Evolutionary conservation across 2,888 invertebrate genomes (phyloP).

Genomic region (Orthosia gothica): DNA sequence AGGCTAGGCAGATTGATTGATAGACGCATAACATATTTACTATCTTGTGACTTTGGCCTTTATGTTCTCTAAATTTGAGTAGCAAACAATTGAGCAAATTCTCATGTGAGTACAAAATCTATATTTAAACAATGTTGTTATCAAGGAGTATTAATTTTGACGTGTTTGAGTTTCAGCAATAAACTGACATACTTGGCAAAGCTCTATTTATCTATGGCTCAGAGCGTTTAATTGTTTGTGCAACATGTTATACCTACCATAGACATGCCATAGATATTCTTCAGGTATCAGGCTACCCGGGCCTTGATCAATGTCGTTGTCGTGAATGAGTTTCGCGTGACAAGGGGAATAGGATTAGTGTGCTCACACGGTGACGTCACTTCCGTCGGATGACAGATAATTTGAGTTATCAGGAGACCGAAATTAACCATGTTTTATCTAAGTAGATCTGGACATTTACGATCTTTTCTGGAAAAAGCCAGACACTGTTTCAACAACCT

Average conservation of each 20-base stretch:
- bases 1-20: too few relatives aligned
- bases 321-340: slow-evolving; percentile 67
- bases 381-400: slow-evolving; percentile 59
- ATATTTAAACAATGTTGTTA: slow-evolving; percentile 20
- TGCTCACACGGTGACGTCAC: slow-evolving; percentile 64
- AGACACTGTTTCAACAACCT: slow-evolving; percentile 10
- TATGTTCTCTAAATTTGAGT: slow-evolving; percentile 14
- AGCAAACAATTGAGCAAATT: slow-evolving; percentile 18
- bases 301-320: slow-evolving; percentile 41
- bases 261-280: background rate
- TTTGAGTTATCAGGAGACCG: slow-evolving; percentile 63
- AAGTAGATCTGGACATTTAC: slow-evolving; percentile 52
- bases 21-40: background rate
- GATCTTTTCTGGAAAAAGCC: slow-evolving; percentile 45
- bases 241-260: background rate
- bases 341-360: slow-evolving; percentile 57
- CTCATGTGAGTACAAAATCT: slow-evolving; percentile 19
- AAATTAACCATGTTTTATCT: slow-evolving; percentile 63
- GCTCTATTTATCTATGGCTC: slow-evolving; percentile 39
- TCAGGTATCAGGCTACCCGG: slow-evolving; percentile 10
- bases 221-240: slow-evolving; percentile 28
- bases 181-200: slow-evolving; percentile 32
- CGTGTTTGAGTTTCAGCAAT: slow-evolving; percentile 36
- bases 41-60: slow-evolving; percentile 5
- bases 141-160: slow-evolving; percentile 42